Evolutionary conservation across 2,888 invertebrate genomes (phyloP).

Genomic region (Nebria salina): DNA sequence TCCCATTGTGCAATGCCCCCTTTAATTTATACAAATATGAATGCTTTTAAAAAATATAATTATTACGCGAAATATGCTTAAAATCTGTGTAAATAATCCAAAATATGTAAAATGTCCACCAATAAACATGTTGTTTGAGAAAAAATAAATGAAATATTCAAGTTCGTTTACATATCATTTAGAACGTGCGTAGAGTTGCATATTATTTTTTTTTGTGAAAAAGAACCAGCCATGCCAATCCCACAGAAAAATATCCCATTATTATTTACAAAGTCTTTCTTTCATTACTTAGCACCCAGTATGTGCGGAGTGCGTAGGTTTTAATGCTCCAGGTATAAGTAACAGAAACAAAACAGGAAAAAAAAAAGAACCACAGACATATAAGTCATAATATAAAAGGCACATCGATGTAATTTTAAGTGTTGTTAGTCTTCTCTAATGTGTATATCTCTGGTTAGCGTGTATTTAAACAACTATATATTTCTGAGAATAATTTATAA

Average conservation of each 20-base stretch:
- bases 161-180: slow-evolving; percentile 19
- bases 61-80: no score
- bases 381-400: slow-evolving; percentile 8
- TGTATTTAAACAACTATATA: slow-evolving; percentile 1
- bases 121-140: not conserved
- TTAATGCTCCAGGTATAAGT: slow-evolving; percentile 6
- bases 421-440: not conserved
- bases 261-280: slow-evolving; percentile 23
- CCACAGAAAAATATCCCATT: slow-evolving; percentile 14
- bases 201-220: slow-evolving; percentile 1
- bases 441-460: not conserved
- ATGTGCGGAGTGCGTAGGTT: slow-evolving; percentile 8
- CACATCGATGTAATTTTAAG: not conserved
- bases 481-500: not conserved
- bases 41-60: no score
- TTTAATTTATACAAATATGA: no score
- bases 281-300: slow-evolving; percentile 18
- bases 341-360: not conserved
- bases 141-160: not conserved
- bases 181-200: not conserved
- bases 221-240: slow-evolving; percentile 15
- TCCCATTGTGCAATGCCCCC: no score
- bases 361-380: not conserved
- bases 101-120: not conserved
- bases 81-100: no score